Conservation (phyloP, 2,888 invertebrate genomes). For the Tachystola acroxantha region DNA sequence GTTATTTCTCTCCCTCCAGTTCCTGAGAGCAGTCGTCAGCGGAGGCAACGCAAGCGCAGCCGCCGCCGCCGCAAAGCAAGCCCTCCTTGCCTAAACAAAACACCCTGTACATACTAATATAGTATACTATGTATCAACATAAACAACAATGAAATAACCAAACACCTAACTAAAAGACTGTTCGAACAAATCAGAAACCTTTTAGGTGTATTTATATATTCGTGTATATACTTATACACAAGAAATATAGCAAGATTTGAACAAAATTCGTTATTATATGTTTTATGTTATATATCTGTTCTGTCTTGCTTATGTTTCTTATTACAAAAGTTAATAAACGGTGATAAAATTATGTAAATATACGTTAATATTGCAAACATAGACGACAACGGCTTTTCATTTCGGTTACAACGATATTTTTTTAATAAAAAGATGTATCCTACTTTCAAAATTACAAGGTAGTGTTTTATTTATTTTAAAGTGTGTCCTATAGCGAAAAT, state of each 20-base stretch:
- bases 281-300: conserved; percentile 8
- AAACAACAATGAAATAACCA: conserved; percentile 1
- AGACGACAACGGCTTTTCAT: conserved; percentile 53
- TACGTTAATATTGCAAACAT: conserved; percentile 42
- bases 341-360: conserved; percentile 43
- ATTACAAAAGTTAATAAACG: conserved; percentile 14
- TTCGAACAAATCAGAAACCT: conserved; percentile 5
- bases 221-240: conserved; percentile 15
- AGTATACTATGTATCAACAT: conserved; percentile 16
- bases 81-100: conserved; percentile 19
- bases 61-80: conserved; percentile 28
- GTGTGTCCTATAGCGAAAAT: no score
- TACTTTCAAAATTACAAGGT: conserved; percentile 6
- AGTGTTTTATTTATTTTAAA: conserved; percentile 11
- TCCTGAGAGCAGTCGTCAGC: conserved; percentile 27
- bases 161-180: neutral
- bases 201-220: conserved; percentile 10
- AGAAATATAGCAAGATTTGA: neutral
- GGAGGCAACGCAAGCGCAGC: conserved; percentile 29
- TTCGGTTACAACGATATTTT: conserved; percentile 28
- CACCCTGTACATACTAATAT: conserved; percentile 12
- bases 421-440: conserved; percentile 62
- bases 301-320: conserved; percentile 11
- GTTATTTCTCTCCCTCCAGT: conserved; percentile 27
- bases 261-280: no score